Evolutionary conservation across 2,113 vertebrate genomes (phyloP), one percentile per base, ranked within the genome.

Genomic region (Typhlomys cinereus): DNA sequence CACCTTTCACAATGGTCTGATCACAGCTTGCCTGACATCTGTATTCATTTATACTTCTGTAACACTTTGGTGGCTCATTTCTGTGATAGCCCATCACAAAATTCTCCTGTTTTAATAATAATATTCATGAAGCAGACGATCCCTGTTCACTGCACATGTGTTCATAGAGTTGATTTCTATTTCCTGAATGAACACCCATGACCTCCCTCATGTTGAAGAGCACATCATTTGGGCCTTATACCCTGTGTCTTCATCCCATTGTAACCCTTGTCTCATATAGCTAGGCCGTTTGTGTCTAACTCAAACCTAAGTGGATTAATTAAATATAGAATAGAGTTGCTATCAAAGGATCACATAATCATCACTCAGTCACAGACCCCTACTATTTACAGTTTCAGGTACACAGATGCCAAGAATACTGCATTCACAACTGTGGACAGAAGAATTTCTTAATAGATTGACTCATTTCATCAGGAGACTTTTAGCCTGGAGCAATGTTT

Each of bases 401-500:
- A 54, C 62, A 2, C 1, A 8, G 88, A 92, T 17, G 36, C 69
- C 48, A 81, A 70, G 79, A 67, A 52, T 71, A 46, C 54, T 7
- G 20, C 9, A 41, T 31, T 21, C 21, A 71, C 17, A 61, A 41
- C 13, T 94, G 73, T 85, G 92, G 82, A 54, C 83, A 85, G 54
- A 87, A 88, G 44, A 52, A 44, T 85, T 85, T 85, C 84, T 62
- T 91, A 73, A 89, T n/a, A 94, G 87, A 44, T 2, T 67, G 67
- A 85, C 62, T 91, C 23, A 78, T 90, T 73, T 88, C 39, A 78
- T 85, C 90, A 94, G 83, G 54, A 82, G 88, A 93, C 50, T 21
- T 91, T 92, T 82, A 62, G 64, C 39, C 85, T 64, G 39, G 34
- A 48, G 31, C 48, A 66, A 20, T 75, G 48, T 41, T n/a, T 92